Percentiles rank a stretch among this genome's conserved stretches.
Evolutionary conservation across 2,888 invertebrate species (phyloP).

Genomic region (Myopa tessellatipennis): DNA sequence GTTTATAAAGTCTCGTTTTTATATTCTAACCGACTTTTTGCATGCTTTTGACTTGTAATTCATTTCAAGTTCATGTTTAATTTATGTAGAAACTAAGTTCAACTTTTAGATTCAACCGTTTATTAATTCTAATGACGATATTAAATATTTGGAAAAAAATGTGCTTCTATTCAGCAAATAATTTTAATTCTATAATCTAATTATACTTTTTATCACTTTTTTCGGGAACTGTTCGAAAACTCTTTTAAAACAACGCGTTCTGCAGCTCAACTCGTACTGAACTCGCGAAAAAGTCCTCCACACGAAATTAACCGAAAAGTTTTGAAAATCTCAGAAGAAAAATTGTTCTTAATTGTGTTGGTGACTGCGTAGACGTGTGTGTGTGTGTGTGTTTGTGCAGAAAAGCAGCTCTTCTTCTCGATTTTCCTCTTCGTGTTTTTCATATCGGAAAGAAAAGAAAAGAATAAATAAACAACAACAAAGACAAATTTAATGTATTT

Average conservation of each 20-base stretch:
- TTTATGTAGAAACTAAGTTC: too few relatives aligned
- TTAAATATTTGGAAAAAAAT: too few relatives aligned
- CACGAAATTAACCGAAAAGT: constrained; percentile 44
- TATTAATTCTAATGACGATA: too few relatives aligned
- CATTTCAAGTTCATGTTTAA: too few relatives aligned
- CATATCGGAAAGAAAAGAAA: constrained; percentile 15
- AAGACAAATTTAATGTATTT: not conserved
- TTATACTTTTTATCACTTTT: constrained; percentile 33
- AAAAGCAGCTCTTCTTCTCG: not conserved
- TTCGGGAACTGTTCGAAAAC: constrained; percentile 25
- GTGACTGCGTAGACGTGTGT: constrained; percentile 38
- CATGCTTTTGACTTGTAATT: too few relatives aligned
- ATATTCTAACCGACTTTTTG: too few relatives aligned
- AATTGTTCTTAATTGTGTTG: constrained; percentile 44
- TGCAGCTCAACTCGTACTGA: constrained; percentile 69
- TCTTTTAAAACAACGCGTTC: constrained; percentile 65
- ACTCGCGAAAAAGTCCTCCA: constrained; percentile 60
- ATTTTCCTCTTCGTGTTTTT: constrained; percentile 4
- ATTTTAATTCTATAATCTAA: constrained; percentile 30
- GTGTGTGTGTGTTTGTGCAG: constrained; percentile 44
- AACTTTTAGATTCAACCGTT: too few relatives aligned
- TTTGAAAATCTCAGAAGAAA: constrained; percentile 35
- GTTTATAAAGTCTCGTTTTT: too few relatives aligned
- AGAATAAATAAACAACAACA: not conserved
- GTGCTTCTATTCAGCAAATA: not conserved